Percentiles rank a stretch among this genome's conserved stretches.
phyloP scores from a whole-genome alignment of 1,140 invertebrate species.

The Elysia chlorotica region DNA sequence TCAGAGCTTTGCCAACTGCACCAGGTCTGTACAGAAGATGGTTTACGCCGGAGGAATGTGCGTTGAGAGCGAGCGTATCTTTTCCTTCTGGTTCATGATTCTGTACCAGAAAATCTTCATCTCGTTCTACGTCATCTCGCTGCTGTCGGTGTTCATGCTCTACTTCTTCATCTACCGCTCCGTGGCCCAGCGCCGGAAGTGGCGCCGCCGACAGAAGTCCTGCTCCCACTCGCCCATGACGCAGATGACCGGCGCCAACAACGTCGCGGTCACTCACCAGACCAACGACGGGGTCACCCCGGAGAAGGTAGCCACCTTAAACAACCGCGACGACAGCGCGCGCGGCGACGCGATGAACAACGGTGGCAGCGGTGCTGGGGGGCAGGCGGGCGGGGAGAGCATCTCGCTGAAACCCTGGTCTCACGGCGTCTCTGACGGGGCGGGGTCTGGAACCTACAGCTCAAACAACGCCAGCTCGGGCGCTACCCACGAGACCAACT shows the following conservation, averaged over 20 bases:
- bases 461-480: too few relatives aligned
- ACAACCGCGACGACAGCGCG: too few relatives aligned
- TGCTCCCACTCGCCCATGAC: slow-evolving; percentile 13
- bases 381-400: background rate
- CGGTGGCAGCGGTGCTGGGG: background rate
- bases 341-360: too few relatives aligned
- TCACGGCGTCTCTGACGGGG: too few relatives aligned
- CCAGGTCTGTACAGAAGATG: background rate
- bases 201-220: slow-evolving; percentile 29
- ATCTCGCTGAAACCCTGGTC: too few relatives aligned
- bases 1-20: background rate
- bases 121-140: slow-evolving; percentile 45
- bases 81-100: slow-evolving; percentile 29
- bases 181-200: slow-evolving; percentile 36
- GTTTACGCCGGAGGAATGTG: slow-evolving; percentile 27
- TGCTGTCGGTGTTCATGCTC: slow-evolving; percentile 43
- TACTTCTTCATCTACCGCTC: slow-evolving; percentile 51
- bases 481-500: too few relatives aligned
- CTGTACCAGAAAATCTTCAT: slow-evolving; percentile 47
- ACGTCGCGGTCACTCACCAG: slow-evolving; percentile 4
- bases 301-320: too few relatives aligned
- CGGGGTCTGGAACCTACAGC: too few relatives aligned
- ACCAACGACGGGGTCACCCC: too few relatives aligned
- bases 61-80: slow-evolving; percentile 27
- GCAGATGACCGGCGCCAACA: slow-evolving; percentile 8